Conservation (phyloP, 2,113 vertebrate genomes). For the Salminus brasiliensis region DNA sequence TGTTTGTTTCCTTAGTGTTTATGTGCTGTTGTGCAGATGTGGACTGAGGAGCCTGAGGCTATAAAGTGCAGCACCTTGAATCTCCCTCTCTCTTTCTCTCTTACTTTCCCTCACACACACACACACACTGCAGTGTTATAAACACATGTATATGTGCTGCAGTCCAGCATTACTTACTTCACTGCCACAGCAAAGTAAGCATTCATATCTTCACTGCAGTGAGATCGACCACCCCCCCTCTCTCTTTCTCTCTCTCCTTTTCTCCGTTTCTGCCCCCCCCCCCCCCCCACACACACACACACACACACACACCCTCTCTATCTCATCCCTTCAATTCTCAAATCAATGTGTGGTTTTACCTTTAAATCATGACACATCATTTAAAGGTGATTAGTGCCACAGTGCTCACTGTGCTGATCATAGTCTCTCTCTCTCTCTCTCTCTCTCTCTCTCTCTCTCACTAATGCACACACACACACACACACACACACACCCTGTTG, state of each 20-base stretch:
- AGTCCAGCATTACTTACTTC: constrained; percentile 20
- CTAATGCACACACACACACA: too few relatives aligned
- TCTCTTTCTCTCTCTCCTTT: neutral
- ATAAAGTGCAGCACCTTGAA: constrained; percentile 26
- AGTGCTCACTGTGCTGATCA: too few relatives aligned
- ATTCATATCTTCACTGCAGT: constrained; percentile 33
- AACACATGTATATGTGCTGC: constrained; percentile 39
- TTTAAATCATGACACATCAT: too few relatives aligned
- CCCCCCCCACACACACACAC: neutral
- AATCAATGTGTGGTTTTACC: too few relatives aligned
- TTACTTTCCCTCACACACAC: constrained; percentile 10
- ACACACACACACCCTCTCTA: too few relatives aligned
- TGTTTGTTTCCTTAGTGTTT: neutral
- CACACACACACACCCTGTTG: too few relatives aligned
- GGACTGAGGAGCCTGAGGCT: constrained; percentile 22
- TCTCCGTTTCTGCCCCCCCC: neutral
- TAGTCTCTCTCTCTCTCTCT: too few relatives aligned
- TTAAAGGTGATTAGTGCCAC: too few relatives aligned
- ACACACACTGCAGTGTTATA: constrained; percentile 39
- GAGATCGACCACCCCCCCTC: constrained; percentile 9
- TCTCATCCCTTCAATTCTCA: too few relatives aligned
- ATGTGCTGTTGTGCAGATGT: neutral
- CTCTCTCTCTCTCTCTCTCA: too few relatives aligned
- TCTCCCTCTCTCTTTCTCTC: neutral
- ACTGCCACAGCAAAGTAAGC: constrained; percentile 19